Evolutionary conservation across 2,888 invertebrate genomes (phyloP), one percentile per base, ranked within the genome.

Genomic region (Drosophila yooni): DNA sequence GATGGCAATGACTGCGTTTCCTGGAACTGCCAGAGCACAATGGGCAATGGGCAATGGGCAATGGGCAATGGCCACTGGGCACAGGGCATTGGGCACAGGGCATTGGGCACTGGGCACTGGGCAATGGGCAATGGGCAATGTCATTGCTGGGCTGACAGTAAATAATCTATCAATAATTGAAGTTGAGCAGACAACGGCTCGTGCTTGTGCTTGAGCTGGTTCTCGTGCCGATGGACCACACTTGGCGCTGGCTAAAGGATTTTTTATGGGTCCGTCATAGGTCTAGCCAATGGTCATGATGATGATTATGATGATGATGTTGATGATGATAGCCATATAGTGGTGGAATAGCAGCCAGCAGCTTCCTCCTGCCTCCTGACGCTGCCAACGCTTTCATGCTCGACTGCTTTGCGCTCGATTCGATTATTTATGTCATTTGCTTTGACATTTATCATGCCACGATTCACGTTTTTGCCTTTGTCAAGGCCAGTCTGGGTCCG

Each of bases 91-190:
- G 25, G 36, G 29, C 52, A 54, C 1, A 6, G 25, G 36, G 31
- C 62, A 71, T 8, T 65, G 72, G 63, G 43, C 81, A 83, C n/a
- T 83, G 81, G 76, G 53, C 69, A 68, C 10, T 78, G 73, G 50
- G 60, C 56, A 70, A 13, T 74, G 70, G 70, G 51, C 63, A 75
- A 10, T 79, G 79, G 74, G 79, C 79, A 79, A 70, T 79, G 79
- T 80, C 78, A 78, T 77, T 74, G 88, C 61, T 70, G 73, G 88
- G 63, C 90, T 91, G 92, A 91, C 91, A 92, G 91, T 92, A 92
- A 92, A 92, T 91, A 92, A 92, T 91, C 91, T 89, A 91, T 91
- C 91, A 91, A 91, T 91, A 91, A 91, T 91, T 90, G 91, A 89
- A 87, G 83, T 78, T 33, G 33, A 11, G 33, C 33, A 33, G 33